These are phyloP conservation scores for Octopus bimaculoides DNA, from an alignment of 1,140 invertebrate species.

Conservation along the genomic window DNA sequence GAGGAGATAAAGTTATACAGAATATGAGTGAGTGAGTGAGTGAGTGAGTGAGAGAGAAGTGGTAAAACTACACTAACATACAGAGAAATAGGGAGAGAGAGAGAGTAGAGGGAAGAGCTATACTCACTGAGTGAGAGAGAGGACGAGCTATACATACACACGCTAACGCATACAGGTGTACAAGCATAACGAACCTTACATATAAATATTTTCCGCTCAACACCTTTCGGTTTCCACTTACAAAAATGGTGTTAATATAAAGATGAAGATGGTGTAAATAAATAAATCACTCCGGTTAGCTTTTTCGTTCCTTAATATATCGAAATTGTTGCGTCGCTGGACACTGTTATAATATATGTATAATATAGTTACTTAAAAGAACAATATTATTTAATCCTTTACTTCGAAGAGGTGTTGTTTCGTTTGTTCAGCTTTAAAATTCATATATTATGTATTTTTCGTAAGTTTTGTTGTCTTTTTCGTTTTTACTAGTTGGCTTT, in stretches of 20 bases:
- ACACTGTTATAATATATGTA: background rate
- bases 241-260: background rate
- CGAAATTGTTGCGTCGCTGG: background rate
- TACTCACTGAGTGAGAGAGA: conserved; percentile 1
- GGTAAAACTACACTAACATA: background rate
- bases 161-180: background rate
- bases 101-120: conserved; percentile 13
- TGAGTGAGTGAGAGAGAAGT: background rate
- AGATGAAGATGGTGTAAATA: background rate
- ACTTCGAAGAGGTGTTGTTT: background rate
- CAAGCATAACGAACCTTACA: no score
- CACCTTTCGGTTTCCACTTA: background rate
- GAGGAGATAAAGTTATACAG: background rate
- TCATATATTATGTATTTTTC: background rate
- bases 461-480: background rate
- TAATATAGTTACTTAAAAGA: background rate
- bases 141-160: background rate
- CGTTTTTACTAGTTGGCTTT: background rate
- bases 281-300: background rate
- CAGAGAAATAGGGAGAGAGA: conserved; percentile 13
- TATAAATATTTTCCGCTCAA: no score
- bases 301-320: background rate
- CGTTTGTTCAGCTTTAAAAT: background rate
- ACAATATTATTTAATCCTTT: background rate
- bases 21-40: background rate